Conservation (phyloP, 2,113 vertebrate genomes). For the Chelonoidis abingdonii region DNA sequence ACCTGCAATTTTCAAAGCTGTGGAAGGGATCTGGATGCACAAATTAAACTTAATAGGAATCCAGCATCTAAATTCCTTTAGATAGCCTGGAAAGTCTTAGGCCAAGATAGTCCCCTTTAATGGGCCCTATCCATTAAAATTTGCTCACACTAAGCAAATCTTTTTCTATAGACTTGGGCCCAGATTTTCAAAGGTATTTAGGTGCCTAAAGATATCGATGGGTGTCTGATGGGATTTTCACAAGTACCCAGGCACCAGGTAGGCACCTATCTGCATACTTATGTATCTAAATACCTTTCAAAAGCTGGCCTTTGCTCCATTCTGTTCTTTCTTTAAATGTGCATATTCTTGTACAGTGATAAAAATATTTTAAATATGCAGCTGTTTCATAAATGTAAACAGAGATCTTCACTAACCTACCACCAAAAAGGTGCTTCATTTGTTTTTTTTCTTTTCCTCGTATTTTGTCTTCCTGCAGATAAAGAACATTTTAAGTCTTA, state of each 20-base stretch:
- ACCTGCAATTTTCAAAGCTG: neutral
- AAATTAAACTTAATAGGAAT: neutral
- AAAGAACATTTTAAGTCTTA: neutral
- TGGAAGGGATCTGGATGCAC: neutral
- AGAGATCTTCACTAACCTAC: conserved; percentile 16
- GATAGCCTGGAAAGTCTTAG: neutral
- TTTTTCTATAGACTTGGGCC: neutral
- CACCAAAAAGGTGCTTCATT: neutral
- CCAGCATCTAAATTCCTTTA: neutral
- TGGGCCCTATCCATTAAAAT: neutral
- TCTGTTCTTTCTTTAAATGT: neutral
- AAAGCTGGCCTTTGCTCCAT: neutral
- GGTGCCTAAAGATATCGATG: neutral
- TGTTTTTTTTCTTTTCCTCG: neutral
- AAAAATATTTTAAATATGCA: neutral
- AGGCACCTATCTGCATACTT: neutral
- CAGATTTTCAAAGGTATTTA: neutral
- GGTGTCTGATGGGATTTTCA: neutral
- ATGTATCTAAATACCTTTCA: neutral
- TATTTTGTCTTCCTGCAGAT: conserved; percentile 1
- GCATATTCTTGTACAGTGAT: neutral
- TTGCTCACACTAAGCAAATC: neutral
- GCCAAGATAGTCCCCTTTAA: neutral
- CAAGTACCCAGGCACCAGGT: neutral
- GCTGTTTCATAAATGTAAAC: neutral